These are phyloP conservation scores for Mormyrops attenuatus DNA, from an alignment of 2,797 vertebrate species.

Conservation along the genomic window DNA sequence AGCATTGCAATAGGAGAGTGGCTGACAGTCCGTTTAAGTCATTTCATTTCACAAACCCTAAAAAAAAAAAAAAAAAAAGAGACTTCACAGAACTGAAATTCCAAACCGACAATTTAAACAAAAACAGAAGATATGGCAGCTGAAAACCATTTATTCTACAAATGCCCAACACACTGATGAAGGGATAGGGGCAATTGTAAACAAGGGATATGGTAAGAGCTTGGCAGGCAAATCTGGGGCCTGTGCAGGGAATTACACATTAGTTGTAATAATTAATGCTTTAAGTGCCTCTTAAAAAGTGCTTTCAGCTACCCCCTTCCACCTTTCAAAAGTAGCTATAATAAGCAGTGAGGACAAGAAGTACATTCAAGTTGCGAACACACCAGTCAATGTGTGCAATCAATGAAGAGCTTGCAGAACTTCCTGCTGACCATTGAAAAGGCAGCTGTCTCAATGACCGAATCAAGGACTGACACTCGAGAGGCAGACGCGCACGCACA, in stretches of 20 bases:
- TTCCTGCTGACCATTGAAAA: background rate
- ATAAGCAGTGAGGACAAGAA: constrained; percentile 14
- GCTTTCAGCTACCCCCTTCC: constrained; percentile 38
- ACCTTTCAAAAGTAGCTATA: background rate
- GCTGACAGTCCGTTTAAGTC: background rate
- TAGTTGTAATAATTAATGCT: background rate
- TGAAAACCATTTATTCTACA: background rate
- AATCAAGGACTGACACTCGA: background rate
- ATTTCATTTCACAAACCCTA: background rate
- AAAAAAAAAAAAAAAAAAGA: too few relatives aligned
- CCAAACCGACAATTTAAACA: background rate
- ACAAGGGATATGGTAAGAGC: background rate
- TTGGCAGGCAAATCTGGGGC: constrained; percentile 36
- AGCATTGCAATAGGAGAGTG: background rate
- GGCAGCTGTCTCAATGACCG: background rate
- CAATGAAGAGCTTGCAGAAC: constrained; percentile 2
- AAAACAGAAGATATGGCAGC: constrained; percentile 4
- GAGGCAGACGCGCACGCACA: background rate
- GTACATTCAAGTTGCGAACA: constrained; percentile 50
- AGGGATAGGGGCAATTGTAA: background rate
- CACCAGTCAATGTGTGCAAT: constrained; percentile 12
- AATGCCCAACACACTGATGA: constrained; percentile 1
- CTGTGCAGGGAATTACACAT: constrained; percentile 21
- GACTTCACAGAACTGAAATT: background rate
- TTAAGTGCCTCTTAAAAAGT: constrained; percentile 40